A percentile compares a stretch with the other conserved stretches of the same genome.
phyloP scores from a whole-genome alignment of 2,888 invertebrate species.

The Psylliodes chrysocephalus region DNA sequence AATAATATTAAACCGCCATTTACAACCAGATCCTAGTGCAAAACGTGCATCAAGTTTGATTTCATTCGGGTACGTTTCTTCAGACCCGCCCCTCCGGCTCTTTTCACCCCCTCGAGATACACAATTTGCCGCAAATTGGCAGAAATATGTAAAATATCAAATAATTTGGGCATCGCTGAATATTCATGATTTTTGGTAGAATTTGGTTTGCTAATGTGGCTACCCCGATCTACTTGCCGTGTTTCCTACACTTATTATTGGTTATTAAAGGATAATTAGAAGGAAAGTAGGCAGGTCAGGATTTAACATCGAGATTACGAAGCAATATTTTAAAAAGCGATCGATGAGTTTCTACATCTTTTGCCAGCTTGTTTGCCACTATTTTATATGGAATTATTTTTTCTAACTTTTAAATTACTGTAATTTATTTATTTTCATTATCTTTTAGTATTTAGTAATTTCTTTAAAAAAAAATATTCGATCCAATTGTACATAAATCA shows the following conservation, averaged over 20 bases:
- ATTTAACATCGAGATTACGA: no score
- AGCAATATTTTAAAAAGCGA: no score
- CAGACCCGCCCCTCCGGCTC: constrained; percentile 4
- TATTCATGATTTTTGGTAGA: constrained; percentile 51
- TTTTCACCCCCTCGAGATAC: not conserved
- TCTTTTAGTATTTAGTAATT: no score
- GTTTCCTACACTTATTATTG: constrained; percentile 55
- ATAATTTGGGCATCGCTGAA: constrained; percentile 55
- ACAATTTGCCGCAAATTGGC: constrained; percentile 29
- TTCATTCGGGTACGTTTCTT: constrained; percentile 10
- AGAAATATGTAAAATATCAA: constrained; percentile 58
- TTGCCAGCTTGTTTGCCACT: no score
- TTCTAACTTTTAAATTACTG: no score
- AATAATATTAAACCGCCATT: constrained; percentile 20
- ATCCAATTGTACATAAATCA: no score
- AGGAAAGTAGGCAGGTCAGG: not conserved
- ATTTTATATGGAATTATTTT: no score
- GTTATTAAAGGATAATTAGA: constrained; percentile 58
- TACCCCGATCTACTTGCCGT: constrained; percentile 43
- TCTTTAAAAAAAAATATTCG: no score
- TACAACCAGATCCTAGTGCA: constrained; percentile 14
- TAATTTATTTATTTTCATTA: no score
- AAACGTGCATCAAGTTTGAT: constrained; percentile 21
- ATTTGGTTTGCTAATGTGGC: constrained; percentile 57
- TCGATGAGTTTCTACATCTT: no score